These are phyloP conservation scores for Stenichneumon culpator DNA, from an alignment of 2,888 invertebrate genomes.

Conservation along the genomic window DNA sequence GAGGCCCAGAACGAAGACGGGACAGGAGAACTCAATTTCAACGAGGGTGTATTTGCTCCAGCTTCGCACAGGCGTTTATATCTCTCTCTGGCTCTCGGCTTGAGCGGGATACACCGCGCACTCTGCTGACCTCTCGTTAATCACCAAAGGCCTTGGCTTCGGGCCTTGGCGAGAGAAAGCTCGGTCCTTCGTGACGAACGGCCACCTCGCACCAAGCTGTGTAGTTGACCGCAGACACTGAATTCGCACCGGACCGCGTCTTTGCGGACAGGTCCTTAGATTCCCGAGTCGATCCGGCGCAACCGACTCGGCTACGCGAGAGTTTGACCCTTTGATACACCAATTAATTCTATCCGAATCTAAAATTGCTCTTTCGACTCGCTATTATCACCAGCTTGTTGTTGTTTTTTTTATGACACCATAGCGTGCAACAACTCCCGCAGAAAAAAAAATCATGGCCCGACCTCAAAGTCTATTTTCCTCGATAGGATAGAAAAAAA, in stretches of 20 bases:
- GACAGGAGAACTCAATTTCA: conserved; percentile 62
- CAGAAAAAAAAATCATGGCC: neutral
- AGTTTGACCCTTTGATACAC: conserved; percentile 30
- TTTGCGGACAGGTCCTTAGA: conserved; percentile 57
- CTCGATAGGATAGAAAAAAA: neutral
- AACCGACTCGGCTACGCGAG: conserved; percentile 26
- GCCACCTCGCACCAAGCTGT: conserved; percentile 79
- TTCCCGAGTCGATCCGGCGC: conserved; percentile 53
- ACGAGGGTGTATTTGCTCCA: conserved; percentile 65
- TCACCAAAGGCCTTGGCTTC: conserved; percentile 83
- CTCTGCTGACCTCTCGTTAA: conserved; percentile 83
- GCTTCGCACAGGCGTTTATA: conserved; percentile 51
- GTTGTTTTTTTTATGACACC: neutral
- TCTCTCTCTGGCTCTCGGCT: conserved; percentile 19
- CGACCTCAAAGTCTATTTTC: neutral
- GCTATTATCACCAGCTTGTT: neutral
- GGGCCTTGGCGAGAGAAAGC: conserved; percentile 58
- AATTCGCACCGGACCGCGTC: conserved; percentile 62
- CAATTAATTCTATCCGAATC: conserved; percentile 26
- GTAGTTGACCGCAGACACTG: conserved; percentile 84
- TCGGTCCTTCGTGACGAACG: conserved; percentile 67
- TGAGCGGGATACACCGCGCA: conserved; percentile 48
- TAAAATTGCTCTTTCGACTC: neutral
- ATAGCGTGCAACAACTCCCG: neutral
- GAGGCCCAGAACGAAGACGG: conserved; percentile 35